Percentiles rank a stretch among this genome's conserved stretches.
These are phyloP conservation scores for Sphyrna mokarran DNA, from an alignment of 2,113 vertebrate species.

Conservation along the genomic window DNA sequence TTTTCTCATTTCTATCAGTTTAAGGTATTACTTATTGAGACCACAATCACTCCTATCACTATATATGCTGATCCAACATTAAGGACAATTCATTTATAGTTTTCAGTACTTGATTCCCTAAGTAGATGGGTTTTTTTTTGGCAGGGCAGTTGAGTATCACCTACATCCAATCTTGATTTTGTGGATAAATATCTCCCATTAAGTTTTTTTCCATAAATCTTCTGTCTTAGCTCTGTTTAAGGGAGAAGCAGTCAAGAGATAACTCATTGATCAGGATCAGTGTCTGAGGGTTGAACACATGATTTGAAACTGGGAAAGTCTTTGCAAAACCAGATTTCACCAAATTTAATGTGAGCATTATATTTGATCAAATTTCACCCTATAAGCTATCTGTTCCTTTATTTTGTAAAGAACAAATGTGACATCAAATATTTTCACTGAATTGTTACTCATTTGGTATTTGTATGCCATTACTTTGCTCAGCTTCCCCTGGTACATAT, in stretches of 20 bases:
- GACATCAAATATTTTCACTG: background rate
- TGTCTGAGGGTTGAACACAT: background rate
- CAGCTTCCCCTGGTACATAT: background rate
- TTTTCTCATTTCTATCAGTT: background rate
- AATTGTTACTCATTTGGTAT: background rate
- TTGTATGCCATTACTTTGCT: background rate
- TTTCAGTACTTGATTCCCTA: background rate
- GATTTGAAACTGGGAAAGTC: background rate
- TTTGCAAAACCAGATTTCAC: background rate
- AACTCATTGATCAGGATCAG: background rate
- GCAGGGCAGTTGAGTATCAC: background rate
- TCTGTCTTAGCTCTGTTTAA: background rate
- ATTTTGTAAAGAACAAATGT: background rate
- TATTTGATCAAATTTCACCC: background rate
- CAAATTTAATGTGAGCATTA: background rate
- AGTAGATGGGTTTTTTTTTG: background rate
- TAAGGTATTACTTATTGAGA: background rate
- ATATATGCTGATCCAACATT: background rate
- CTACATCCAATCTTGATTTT: background rate
- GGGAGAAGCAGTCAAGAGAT: background rate
- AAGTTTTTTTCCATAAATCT: background rate
- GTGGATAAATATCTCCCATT: background rate
- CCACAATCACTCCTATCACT: background rate
- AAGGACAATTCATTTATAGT: background rate
- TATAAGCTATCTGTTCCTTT: background rate